phyloP scores from a whole-genome alignment of 2,888 invertebrate genomes.

The Osmoderma eremita region DNA sequence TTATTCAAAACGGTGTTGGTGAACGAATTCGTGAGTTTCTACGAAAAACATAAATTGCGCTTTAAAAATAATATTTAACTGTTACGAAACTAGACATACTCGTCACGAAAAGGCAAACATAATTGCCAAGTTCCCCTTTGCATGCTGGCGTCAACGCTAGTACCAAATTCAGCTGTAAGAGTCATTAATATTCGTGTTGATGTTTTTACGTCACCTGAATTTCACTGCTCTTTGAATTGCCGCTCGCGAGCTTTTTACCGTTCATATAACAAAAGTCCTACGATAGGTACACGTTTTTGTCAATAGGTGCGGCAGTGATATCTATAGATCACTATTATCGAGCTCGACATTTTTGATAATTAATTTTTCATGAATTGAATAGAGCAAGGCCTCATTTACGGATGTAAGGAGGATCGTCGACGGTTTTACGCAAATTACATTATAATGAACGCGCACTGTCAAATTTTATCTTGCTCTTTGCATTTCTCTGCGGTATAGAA shows the following conservation, averaged over 20 bases:
- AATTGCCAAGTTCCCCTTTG: neutral
- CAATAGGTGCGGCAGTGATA: constrained; percentile 12
- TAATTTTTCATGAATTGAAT: constrained; percentile 20
- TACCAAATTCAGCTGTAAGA: constrained; percentile 27
- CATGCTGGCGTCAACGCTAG: constrained; percentile 3
- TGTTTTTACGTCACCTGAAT: constrained; percentile 34
- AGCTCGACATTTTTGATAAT: constrained; percentile 4
- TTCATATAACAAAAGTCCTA: constrained; percentile 22
- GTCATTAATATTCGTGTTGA: constrained; percentile 37
- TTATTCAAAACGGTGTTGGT: too few species aligned
- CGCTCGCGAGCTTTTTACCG: constrained; percentile 31
- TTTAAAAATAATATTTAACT: constrained; percentile 23
- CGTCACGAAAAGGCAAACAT: constrained; percentile 4
- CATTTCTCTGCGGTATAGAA: too few species aligned
- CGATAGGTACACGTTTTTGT: constrained; percentile 10
- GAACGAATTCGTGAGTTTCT: constrained; percentile 7
- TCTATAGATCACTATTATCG: neutral
- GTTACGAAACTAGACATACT: constrained; percentile 18
- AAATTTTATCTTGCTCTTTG: too few species aligned
- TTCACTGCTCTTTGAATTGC: constrained; percentile 31
- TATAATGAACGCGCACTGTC: neutral
- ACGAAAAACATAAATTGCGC: constrained; percentile 10
- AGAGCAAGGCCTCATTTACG: neutral
- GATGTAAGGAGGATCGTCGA: too few species aligned
- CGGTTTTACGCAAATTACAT: constrained; percentile 5